A percentile compares a stretch with the other conserved stretches of the same genome.
phyloP scores from a whole-genome alignment of 2,888 invertebrate genomes.

The Cryptus viduatorius region DNA sequence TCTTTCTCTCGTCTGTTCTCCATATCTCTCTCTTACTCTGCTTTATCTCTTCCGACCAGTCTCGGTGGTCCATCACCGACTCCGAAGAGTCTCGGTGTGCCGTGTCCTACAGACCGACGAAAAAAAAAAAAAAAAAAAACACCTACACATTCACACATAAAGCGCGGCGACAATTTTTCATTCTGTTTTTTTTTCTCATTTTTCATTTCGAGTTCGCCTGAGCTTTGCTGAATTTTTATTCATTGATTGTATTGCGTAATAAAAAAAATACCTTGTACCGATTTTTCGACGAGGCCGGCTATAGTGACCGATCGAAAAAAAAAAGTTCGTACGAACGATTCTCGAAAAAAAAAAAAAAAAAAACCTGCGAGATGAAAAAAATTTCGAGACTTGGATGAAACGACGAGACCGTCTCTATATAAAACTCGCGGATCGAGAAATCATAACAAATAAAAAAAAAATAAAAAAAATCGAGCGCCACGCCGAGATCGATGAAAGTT shows the following conservation, averaged over 20 bases:
- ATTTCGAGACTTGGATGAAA: neutral
- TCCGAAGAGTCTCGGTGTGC: constrained; percentile 46
- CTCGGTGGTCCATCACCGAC: constrained; percentile 52
- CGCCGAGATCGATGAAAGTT: neutral
- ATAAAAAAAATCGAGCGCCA: no score
- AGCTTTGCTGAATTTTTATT: constrained; percentile 78
- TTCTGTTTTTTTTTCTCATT: constrained; percentile 55
- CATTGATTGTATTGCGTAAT: constrained; percentile 50
- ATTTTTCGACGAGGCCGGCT: no score
- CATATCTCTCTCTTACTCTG: constrained; percentile 57
- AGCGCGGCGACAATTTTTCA: constrained; percentile 60
- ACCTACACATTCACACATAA: constrained; percentile 22
- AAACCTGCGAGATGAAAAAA: neutral
- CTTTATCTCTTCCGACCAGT: constrained; percentile 55
- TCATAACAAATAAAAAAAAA: no score
- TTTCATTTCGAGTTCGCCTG: constrained; percentile 78
- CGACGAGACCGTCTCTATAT: neutral
- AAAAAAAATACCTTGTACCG: neutral
- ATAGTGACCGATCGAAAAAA: no score
- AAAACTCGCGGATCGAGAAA: no score
- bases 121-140: neutral
- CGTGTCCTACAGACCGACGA: constrained; percentile 37
- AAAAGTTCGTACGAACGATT: no score
- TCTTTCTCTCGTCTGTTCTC: constrained; percentile 49
- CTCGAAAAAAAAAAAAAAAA: neutral